These are phyloP conservation scores for Tyria jacobaeae DNA, from an alignment of 2,888 invertebrate species.

Conservation along the genomic window DNA sequence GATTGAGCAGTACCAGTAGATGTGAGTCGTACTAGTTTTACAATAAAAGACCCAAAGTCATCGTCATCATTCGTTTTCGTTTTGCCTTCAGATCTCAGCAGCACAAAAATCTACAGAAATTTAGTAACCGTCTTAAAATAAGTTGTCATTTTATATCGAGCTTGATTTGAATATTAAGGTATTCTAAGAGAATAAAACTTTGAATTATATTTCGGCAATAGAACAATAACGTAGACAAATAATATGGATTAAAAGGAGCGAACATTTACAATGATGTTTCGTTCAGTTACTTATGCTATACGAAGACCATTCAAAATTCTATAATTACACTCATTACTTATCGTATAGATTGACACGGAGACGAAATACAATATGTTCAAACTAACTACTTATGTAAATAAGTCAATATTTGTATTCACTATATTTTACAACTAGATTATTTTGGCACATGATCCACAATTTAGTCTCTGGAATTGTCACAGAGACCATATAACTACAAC, in stretches of 20 bases:
- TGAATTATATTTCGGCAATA: too few species aligned
- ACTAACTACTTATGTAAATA: not conserved
- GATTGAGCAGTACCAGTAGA: not conserved
- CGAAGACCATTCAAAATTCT: not conserved
- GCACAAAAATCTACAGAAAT: too few species aligned
- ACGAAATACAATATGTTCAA: not conserved
- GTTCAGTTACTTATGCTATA: not conserved
- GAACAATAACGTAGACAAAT: too few species aligned
- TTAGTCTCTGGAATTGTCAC: slow-evolving; percentile 21
- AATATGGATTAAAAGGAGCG: too few species aligned
- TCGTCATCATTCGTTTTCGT: too few species aligned
- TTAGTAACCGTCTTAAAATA: too few species aligned
- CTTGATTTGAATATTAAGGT: too few species aligned
- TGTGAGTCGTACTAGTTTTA: not conserved
- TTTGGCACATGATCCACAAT: slow-evolving; percentile 17
- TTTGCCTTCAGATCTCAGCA: too few species aligned
- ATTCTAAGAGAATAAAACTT: too few species aligned
- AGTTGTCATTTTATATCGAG: too few species aligned
- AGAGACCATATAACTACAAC: slow-evolving; percentile 15
- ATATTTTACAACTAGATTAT: slow-evolving; percentile 18
- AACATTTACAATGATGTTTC: not conserved
- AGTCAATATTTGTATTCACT: slow-evolving; percentile 7
- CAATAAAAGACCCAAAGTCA: not conserved
- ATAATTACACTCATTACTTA: not conserved
- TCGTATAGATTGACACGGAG: not conserved